Evolutionary conservation across 2,113 vertebrate genomes (phyloP), one percentile per base, ranked within the genome.

Genomic region (Mugil cephalus): DNA sequence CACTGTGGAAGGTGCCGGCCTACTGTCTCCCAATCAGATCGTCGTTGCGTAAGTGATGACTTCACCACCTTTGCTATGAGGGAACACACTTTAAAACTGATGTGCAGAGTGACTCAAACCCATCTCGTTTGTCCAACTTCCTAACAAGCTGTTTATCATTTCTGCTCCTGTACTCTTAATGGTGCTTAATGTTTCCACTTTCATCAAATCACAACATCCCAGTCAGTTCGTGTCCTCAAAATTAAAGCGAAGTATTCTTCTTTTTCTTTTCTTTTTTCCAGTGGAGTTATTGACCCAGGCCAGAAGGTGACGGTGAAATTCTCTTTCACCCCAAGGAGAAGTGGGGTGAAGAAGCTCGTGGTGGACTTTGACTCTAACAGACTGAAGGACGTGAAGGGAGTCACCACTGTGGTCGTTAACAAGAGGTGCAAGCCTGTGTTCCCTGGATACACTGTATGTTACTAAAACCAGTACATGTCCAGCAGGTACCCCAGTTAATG

Each of bases 311-410:
- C 71, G 0, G 86, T 93, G 12, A 86, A 81, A 36, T 8, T 93
- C 15, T 72, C 85, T 9, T 94, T 95, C 83, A 83, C 83, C 0
- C 94, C 94, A 5, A 36, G 8, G 21, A 86, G 92, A 35, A 46
- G 69, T 0, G 94, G 94, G 6, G 62, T 94, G 53, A 91, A 87
- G 54, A 93, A 89, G 67, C 87, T 95, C 12, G 63, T 95, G 52
- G 94, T 95, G 61, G 94, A 93, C 88, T 95, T 95, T 59, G 92
- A 95, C 79, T 92, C 92, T 0, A 92, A 94, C 79, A 66, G 81
- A 43, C 92, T 95, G 65, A 92, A 53, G 71, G 92, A 94, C 2
- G 93, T 94, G 18, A 94, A 94, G 73, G 94, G 94, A 54, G 82
- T 68, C 14, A 68, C 88, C 43, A 88, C 86, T 6, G 15, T 95